Conservation (phyloP, 2,113 vertebrate species). For the Megalops atlanticus region DNA sequence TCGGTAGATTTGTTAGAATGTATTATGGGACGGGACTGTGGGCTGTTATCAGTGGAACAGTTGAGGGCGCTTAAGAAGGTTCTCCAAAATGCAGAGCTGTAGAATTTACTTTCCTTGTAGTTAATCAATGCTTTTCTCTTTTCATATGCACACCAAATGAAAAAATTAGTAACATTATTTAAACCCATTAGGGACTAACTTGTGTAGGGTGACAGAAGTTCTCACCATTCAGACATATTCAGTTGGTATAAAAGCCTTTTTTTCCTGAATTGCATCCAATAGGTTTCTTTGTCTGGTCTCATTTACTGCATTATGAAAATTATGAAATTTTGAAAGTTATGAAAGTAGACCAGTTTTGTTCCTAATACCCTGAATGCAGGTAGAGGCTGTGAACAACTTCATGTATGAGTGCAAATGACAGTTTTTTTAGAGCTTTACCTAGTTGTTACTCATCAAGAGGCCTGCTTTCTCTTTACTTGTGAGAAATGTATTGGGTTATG, state of each 20-base stretch:
- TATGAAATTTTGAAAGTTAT: not conserved
- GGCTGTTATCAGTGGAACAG: slow-evolving; percentile 2
- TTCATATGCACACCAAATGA: no score
- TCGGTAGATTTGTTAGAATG: not conserved
- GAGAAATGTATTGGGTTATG: not conserved
- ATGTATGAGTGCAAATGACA: not conserved
- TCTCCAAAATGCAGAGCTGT: no score
- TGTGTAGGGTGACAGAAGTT: not conserved
- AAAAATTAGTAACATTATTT: no score
- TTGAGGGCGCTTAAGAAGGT: not conserved
- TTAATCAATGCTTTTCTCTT: not conserved
- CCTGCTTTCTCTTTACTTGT: not conserved
- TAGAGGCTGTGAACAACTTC: not conserved
- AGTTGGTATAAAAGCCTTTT: not conserved
- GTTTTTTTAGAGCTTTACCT: not conserved
- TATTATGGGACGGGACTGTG: not conserved
- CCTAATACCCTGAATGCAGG: not conserved
- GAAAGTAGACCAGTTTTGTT: not conserved
- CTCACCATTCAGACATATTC: not conserved
- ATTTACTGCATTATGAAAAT: not conserved
- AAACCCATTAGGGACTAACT: no score
- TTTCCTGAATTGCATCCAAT: not conserved
- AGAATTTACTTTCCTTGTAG: not conserved
- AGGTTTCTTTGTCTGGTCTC: not conserved
- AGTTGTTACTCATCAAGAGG: not conserved